These are phyloP conservation scores for Spodoptera exigua DNA, from an alignment of 2,888 invertebrate genomes.

Conservation along the genomic window DNA sequence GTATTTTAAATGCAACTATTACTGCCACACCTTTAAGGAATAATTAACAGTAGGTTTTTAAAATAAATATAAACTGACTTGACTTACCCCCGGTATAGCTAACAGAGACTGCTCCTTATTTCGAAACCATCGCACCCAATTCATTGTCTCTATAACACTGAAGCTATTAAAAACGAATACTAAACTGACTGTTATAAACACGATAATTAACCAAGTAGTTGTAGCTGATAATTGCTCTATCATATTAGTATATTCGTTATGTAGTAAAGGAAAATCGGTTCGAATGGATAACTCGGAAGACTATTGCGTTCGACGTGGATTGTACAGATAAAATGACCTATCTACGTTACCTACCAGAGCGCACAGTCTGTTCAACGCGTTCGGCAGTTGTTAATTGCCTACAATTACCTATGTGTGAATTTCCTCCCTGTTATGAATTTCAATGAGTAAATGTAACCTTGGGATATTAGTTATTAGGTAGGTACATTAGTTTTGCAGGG, in stretches of 20 bases:
- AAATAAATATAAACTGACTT: background rate
- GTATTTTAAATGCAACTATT: no score
- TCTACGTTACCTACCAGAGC: constrained; percentile 12
- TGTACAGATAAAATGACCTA: constrained; percentile 28
- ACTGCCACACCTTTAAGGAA: no score
- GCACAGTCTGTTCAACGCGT: constrained; percentile 27
- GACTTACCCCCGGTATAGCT: constrained; percentile 44
- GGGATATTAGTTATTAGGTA: background rate
- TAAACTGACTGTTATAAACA: constrained; percentile 34
- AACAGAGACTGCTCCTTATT: constrained; percentile 36
- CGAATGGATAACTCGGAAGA: constrained; percentile 21
- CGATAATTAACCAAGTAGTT: constrained; percentile 26
- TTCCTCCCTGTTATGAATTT: constrained; percentile 45
- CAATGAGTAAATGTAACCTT: constrained; percentile 20
- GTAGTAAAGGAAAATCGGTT: constrained; percentile 1
- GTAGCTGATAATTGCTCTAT: constrained; percentile 31
- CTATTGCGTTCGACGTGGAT: constrained; percentile 34
- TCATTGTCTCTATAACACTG: constrained; percentile 47
- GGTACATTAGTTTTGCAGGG: no score
- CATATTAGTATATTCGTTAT: constrained; percentile 39
- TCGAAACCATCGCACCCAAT: constrained; percentile 48
- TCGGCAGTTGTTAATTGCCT: constrained; percentile 58
- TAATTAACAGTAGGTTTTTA: no score
- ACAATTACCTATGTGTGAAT: constrained; percentile 50
- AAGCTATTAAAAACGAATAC: constrained; percentile 27